phyloP scores from a whole-genome alignment of 2,797 vertebrate genomes.

The Phataginus tricuspis region DNA sequence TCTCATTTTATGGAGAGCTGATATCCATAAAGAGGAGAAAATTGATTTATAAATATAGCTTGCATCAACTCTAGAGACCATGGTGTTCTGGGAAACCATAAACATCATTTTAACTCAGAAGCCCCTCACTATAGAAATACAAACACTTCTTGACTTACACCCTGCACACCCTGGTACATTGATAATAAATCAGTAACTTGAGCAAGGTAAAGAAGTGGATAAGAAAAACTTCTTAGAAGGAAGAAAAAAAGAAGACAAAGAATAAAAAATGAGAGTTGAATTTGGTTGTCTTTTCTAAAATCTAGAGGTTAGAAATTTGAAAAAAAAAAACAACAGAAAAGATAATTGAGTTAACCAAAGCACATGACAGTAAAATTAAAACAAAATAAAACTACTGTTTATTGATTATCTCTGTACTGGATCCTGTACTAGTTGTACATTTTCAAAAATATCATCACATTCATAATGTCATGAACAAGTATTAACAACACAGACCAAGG shows the following conservation, averaged over 20 bases:
- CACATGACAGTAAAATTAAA: constrained; percentile 16
- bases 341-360: constrained; percentile 14
- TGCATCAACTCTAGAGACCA: neutral
- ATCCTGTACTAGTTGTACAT: neutral
- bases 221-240: constrained; percentile 10
- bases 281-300: constrained; percentile 24
- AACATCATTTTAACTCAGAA: constrained; percentile 18
- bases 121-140: neutral
- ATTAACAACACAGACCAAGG: neutral
- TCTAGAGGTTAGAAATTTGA: neutral
- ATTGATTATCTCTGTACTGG: neutral
- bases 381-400: constrained; percentile 19
- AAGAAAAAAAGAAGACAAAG: constrained; percentile 32
- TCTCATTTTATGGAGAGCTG: neutral
- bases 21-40: constrained; percentile 33
- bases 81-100: neutral
- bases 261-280: neutral
- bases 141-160: neutral
- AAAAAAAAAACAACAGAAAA: neutral
- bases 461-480: neutral
- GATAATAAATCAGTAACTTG: neutral
- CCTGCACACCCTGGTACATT: neutral
- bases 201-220: neutral
- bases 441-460: neutral
- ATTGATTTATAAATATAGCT: constrained; percentile 3